Evolutionary conservation across 2,113 vertebrate genomes (phyloP).

Genomic region (Neogobius melanostomus): DNA sequence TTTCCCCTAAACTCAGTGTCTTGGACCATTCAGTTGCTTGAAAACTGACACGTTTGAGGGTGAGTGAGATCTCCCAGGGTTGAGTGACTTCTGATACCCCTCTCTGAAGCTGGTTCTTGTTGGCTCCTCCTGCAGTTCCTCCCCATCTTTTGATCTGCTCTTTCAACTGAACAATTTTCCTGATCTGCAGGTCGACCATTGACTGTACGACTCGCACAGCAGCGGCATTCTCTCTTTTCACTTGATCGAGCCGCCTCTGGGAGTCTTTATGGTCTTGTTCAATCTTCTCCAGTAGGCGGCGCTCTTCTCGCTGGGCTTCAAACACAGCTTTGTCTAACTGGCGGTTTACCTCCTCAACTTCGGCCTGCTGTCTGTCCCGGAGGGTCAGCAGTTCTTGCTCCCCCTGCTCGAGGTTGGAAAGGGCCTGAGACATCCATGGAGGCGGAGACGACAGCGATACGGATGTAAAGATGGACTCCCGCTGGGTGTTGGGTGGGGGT

Average conservation of each 20-base stretch:
- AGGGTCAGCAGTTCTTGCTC: constrained; percentile 68
- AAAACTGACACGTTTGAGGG: constrained; percentile 71
- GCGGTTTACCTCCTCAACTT: constrained; percentile 67
- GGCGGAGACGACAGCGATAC: constrained; percentile 45
- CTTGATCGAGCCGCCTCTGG: constrained; percentile 65
- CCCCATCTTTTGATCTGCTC: constrained; percentile 73
- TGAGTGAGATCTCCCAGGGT: constrained; percentile 73
- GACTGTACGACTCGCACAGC: constrained; percentile 68
- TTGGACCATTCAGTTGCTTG: constrained; percentile 36
- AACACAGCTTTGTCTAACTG: constrained; percentile 69
- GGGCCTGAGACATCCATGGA: constrained; percentile 68
- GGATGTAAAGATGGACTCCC: constrained; percentile 51
- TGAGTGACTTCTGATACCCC: constrained; percentile 70
- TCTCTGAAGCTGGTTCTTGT: constrained; percentile 72
- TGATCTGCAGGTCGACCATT: constrained; percentile 69
- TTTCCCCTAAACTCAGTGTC: constrained; percentile 62
- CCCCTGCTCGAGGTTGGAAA: constrained; percentile 65
- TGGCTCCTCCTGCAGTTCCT: constrained; percentile 55
- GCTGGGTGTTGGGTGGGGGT: constrained; percentile 26
- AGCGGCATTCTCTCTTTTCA: constrained; percentile 73
- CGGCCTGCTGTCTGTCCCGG: constrained; percentile 60
- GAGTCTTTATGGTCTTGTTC: constrained; percentile 69
- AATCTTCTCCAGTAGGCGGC: constrained; percentile 69
- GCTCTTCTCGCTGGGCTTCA: constrained; percentile 71
- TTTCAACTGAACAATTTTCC: constrained; percentile 67